Percentiles rank a stretch among this genome's conserved stretches.
Evolutionary conservation across 2,113 vertebrate genomes (phyloP).

Genomic region (Pterocles orientalis): DNA sequence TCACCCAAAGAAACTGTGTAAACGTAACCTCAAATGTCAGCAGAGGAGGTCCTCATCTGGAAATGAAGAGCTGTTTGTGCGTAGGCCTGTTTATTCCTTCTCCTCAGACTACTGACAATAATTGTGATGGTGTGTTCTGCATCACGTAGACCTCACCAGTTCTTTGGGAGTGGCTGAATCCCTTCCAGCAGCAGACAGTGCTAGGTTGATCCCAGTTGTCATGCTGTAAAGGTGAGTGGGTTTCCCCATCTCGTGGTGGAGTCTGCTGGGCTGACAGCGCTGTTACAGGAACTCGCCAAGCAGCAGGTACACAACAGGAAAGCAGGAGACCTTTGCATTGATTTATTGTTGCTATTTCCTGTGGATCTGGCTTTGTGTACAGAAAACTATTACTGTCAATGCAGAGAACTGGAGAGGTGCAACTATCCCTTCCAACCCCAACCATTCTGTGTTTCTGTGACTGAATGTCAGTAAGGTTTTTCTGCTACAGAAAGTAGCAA

Average conservation of each 20-base stretch:
- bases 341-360: neutral
- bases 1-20: neutral
- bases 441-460: no score
- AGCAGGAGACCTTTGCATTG: neutral
- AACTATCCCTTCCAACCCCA: no score
- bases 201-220: neutral
- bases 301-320: neutral
- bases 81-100: neutral
- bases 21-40: neutral
- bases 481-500: neutral
- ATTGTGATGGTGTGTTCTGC: neutral
- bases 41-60: neutral
- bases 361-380: neutral
- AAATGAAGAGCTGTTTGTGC: neutral
- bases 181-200: neutral
- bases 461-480: neutral
- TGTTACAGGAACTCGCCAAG: neutral
- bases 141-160: fast-evolving
- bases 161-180: neutral
- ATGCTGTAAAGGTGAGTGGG: neutral
- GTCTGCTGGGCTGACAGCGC: neutral
- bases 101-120: neutral
- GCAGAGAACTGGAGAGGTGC: neutral
- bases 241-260: neutral
- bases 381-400: neutral